Evolutionary conservation across 1,140 invertebrate genomes (phyloP).

Genomic region (Pollicipes pollicipes): DNA sequence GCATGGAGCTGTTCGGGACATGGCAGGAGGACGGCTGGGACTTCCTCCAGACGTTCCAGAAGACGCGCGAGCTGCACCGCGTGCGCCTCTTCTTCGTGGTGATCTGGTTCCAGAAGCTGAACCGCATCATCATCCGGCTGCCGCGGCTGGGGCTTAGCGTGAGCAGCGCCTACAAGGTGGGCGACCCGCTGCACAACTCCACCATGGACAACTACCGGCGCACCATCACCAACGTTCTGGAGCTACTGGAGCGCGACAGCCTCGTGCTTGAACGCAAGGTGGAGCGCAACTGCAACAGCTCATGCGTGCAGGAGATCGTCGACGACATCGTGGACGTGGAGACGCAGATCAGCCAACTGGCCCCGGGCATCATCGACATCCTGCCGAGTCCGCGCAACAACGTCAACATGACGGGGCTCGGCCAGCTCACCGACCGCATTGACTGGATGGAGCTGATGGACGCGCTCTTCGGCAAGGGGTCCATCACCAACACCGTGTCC

Average conservation of each 20-base stretch:
- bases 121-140: conserved; percentile 4
- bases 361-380: neutral
- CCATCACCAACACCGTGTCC: neutral
- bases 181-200: neutral
- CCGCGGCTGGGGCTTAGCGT: neutral
- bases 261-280: neutral
- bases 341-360: neutral
- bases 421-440: neutral
- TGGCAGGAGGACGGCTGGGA: neutral
- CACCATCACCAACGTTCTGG: neutral
- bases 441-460: neutral
- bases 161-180: neutral
- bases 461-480: neutral
- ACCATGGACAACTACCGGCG: conserved; percentile 1
- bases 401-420: neutral
- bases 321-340: neutral
- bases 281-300: neutral
- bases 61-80: neutral
- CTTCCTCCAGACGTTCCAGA: neutral
- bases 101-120: conserved; percentile 5
- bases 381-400: neutral
- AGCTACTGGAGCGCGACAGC: neutral
- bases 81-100: conserved; percentile 3
- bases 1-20: conserved; percentile 1
- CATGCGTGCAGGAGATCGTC: neutral